Base-by-base conservation (phyloP, 2,113 vertebrate species). In the Mus spicilegus region DNA sequence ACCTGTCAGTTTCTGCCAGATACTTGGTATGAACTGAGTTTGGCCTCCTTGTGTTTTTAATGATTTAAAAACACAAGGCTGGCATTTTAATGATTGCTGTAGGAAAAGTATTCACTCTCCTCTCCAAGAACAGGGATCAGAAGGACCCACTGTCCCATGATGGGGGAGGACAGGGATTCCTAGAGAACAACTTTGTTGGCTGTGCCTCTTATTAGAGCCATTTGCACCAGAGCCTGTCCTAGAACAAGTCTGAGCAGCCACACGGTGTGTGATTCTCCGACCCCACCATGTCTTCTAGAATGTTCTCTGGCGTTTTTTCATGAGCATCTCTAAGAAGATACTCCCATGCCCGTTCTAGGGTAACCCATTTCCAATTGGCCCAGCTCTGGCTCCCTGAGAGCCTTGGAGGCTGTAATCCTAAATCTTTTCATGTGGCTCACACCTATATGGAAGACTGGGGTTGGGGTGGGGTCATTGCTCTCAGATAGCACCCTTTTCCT, bases 201-300 rank as follows among this genome's bases (percentile, higher is more conserved):
- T 39, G 11, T n/a, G 1, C 33, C 7, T 26, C 28, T 39, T 12
- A 19, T 42, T 84, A 54, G 14, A 80, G 11, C n/a, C n/a, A 3
- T 63, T 39, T 5, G 14, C 46, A 39, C 22, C 17, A 42, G 28
- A 89, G 46, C n/a, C 7, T 28, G 0, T n/a, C 17, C 28, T 13
- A 22, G 93, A 70, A 75, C n/a, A 17, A 6, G 36, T n/a, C 33
- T 61, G 67, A 63, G 5, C 3, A 20, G 72, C 70, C 26, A 0
- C 1, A 49, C 0, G 0, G 13, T 9, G 0, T 19, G 51, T 4
- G 77, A 39, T 4, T 87, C 58, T 85, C 91, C 0, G 2, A 46
- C n/a, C 36, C 54, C 9, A 20, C n/a, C 36, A 1, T 24, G 11
- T 58, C 42, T 33, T 22, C 91, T 73, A 20, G 3, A 0, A n/a